phyloP scores from a whole-genome alignment of 2,797 vertebrate species.

The Somateria mollissima region DNA sequence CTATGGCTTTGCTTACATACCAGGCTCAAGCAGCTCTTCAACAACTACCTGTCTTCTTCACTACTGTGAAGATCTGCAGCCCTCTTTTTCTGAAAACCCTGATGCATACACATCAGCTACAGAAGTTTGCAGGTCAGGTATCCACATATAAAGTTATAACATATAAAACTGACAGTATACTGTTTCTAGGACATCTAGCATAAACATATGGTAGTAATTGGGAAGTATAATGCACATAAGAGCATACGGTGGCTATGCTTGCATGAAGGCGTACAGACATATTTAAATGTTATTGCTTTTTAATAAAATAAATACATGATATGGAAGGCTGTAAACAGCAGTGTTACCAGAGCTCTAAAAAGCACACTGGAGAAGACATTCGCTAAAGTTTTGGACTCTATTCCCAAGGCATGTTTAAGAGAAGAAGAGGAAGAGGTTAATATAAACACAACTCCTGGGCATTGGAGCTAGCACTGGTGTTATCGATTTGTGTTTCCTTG shows the following conservation, averaged over 20 bases:
- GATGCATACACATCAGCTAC: not conserved
- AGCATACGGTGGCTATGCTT: not conserved
- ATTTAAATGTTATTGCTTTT: conserved; percentile 3
- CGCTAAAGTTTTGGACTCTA: conserved; percentile 2
- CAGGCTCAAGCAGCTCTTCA: not conserved
- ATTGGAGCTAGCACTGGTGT: not conserved
- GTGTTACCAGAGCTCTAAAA: conserved; percentile 6
- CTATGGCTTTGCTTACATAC: not conserved
- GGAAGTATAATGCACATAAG: not conserved
- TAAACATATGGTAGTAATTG: not conserved
- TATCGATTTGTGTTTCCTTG: conserved; percentile 26
- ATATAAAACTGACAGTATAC: not conserved
- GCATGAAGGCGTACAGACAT: not conserved
- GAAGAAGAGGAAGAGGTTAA: conserved; percentile 27
- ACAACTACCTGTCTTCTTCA: not conserved
- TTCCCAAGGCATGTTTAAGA: not conserved
- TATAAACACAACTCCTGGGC: conserved; percentile 22
- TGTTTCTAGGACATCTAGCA: not conserved
- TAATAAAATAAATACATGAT: not conserved
- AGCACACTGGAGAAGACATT: not conserved
- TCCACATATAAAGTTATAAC: not conserved
- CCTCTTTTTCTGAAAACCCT: not conserved
- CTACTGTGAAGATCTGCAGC: not conserved
- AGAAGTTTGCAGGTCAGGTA: not conserved
- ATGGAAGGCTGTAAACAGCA: not conserved